Base-by-base conservation (phyloP, 92 coral and sea anemone species). In the Phenganax stokvisi region DNA sequence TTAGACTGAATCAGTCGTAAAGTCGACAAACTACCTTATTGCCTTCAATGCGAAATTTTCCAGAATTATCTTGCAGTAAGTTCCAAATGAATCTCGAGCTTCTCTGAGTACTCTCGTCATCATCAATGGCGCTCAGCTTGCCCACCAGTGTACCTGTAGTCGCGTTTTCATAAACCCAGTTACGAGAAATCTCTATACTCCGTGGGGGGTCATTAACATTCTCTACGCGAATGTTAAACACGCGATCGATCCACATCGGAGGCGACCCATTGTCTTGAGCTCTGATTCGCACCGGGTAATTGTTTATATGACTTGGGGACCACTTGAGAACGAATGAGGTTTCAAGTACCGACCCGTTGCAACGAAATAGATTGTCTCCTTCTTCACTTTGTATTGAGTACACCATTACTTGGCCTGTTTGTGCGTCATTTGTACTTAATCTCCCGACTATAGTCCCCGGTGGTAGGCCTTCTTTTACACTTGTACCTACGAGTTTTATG, bases 151-250 rank as follows among this genome's bases (percentile, higher is more conserved):
- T 56, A 12, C 93, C 93, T 3, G 84, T 56, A 53, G 86, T 87
- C 1, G 90, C 90, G 44, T 92, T 91, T 81, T 93, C 98, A 25
- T 75, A 69, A 12, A 93, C 86, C 13, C 81, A 72, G 30, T 87
- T 54, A 66, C 81, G 82, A 5, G 97, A 88, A 72, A 93, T 77
- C 12, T 81, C 77, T n/a, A 93, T 74, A 44, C 86, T 87, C 52
- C 90, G 84, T 56, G 98, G 98, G n/a, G 97, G 92, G 71, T 93
- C 98, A 74, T 93, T 91, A 6, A 93, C 92, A 72, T 93, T 77
- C 29, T 59, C 57, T 8, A 93, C 73, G 54, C 79, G 76, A 15
- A 93, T 80, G 3, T 77, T 74, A 58, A 93, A 91, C 7, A 76
- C 79, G 77, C 85, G 80, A 12, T 91, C 97, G 3, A 66, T 47